A percentile compares a stretch with the other conserved stretches of the same genome.
phyloP scores from a whole-genome alignment of 2,888 invertebrate genomes.

The Acanthopleura granulata region DNA sequence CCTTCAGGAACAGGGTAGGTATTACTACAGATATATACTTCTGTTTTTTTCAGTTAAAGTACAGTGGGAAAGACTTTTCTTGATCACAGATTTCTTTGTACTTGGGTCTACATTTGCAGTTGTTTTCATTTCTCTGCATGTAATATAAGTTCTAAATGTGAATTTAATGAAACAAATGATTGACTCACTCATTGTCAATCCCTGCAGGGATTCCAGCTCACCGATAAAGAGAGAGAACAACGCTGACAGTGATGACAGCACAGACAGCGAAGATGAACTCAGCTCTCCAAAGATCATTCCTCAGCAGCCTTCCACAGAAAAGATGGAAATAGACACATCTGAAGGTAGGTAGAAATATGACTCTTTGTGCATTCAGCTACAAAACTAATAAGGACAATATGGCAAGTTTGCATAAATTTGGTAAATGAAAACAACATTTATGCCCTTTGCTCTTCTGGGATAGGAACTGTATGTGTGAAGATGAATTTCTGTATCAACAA shows the following conservation, averaged over 20 bases:
- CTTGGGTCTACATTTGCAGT: too few species aligned
- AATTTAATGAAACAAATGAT: too few species aligned
- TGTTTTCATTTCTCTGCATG: not conserved
- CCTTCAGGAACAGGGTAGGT: slow-evolving; percentile 26
- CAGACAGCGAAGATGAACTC: slow-evolving; percentile 68
- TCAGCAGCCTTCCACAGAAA: slow-evolving; percentile 54
- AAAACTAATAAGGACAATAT: too few species aligned
- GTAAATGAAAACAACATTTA: too few species aligned
- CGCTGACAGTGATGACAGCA: slow-evolving; percentile 51
- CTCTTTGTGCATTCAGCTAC: not conserved
- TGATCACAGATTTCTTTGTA: too few species aligned
- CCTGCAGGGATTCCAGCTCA: not conserved
- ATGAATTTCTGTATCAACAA: too few species aligned
- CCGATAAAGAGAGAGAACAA: slow-evolving; percentile 17
- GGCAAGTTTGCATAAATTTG: too few species aligned
- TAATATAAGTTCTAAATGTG: not conserved
- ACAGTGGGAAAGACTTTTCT: too few species aligned
- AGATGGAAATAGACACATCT: slow-evolving; percentile 63
- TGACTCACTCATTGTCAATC: not conserved
- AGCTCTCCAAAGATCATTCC: slow-evolving; percentile 62
- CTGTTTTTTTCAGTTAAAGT: too few species aligned
- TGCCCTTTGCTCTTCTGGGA: too few species aligned
- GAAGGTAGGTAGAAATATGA: slow-evolving; percentile 40
- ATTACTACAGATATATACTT: too few species aligned
- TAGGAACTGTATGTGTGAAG: too few species aligned